Percentiles rank a stretch among this genome's conserved stretches.
These are phyloP conservation scores for Amblyornis subalaris DNA, from an alignment of 2,113 vertebrate species.

Conservation along the genomic window DNA sequence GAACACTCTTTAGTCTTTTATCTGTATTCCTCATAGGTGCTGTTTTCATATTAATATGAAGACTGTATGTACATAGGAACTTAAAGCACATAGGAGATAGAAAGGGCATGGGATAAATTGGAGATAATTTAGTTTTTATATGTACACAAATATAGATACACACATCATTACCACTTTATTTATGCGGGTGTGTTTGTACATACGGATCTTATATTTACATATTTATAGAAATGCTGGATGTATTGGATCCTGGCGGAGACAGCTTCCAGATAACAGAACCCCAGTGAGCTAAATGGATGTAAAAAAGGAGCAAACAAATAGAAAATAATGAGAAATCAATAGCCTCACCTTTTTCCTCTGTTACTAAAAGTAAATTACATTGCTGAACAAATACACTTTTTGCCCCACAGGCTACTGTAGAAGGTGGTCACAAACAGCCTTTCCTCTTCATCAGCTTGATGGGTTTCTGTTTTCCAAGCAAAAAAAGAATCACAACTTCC, in stretches of 20 bases:
- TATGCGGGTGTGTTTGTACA: constrained; percentile 50
- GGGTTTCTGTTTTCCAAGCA: neutral
- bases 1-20: neutral
- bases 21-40: constrained; percentile 18
- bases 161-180: constrained; percentile 55
- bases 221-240: constrained; percentile 27
- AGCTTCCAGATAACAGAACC: constrained; percentile 12
- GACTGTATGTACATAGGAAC: neutral
- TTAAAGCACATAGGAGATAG: neutral
- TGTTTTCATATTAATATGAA: neutral
- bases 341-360: neutral
- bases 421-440: neutral
- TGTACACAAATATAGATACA: constrained; percentile 35
- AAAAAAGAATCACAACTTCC: neutral
- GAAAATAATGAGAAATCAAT: neutral
- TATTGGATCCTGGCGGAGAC: neutral
- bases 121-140: constrained; percentile 44
- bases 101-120: constrained; percentile 19
- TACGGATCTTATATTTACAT: constrained; percentile 47
- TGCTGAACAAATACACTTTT: neutral
- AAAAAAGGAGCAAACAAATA: constrained; percentile 17
- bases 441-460: neutral
- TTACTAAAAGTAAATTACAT: neutral
- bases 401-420: neutral
- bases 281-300: neutral